Base-by-base conservation (phyloP, 2,888 invertebrate species). In the Steinernema scapterisci region DNA sequence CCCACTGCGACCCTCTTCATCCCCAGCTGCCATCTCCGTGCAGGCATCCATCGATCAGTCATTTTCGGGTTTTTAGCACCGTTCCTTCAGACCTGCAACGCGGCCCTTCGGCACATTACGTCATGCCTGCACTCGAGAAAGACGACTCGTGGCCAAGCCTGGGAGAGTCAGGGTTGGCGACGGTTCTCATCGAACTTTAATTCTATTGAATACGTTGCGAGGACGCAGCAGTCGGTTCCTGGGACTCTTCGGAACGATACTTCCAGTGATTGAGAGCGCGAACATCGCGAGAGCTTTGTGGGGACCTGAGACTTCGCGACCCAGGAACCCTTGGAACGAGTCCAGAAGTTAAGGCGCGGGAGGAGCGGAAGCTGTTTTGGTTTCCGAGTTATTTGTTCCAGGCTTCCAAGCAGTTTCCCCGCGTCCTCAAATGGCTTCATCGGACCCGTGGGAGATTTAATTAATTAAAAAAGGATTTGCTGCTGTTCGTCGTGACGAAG, bases 401-500 rank as follows among this genome's bases (percentile, higher is more conserved):
- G 21, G 21, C 54, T 38, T 48, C 31, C 16, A 7, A 16, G 31
- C 27, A 31, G 63, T 38, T 63, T 63, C 63, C 13, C 63, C 6
- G 2, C 31, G 38, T 3, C 63, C 16, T 25, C 19, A 19, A 48
- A 48, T 16, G 48, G 19, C 48, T 48, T 48, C 48, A 48, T 48
- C 25, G 63, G 63, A 27, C 63, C 63, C 63, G 31, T 63, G 63
- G 63, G 63, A 63, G 63, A 3, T 25, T 31, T 63, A 63, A 63
- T 63, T 63, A 63, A 63, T 63, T 63, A 63, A 63, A 63, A 63
- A 63, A 63, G 63, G 63, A 63, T 63, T 63, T 63, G 63, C 31
- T 63, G 63, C 31, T 63, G 63, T 25, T 54, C 25, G 63, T 3
- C 63, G 63, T 63, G 63, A 63, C 63, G 63, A 48, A 38, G 48